phyloP scores from a whole-genome alignment of 2,113 vertebrate genomes.

The Pelvicachromis taeniatus region DNA sequence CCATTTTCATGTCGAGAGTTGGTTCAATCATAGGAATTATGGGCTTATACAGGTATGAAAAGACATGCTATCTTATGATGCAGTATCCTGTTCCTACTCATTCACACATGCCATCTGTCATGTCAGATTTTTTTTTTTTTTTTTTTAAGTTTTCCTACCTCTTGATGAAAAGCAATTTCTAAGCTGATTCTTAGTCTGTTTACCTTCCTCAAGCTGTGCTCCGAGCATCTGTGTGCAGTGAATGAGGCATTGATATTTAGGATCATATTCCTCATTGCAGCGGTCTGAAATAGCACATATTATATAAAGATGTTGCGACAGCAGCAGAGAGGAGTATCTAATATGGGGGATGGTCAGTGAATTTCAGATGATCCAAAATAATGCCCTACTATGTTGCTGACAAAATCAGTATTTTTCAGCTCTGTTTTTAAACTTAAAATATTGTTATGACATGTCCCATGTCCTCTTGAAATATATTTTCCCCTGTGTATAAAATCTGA shows the following conservation, averaged over 20 bases:
- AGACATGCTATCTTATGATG: not conserved
- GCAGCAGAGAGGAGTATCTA: slow-evolving; percentile 15
- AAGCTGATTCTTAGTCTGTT: slow-evolving; percentile 35
- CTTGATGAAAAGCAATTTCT: slow-evolving; percentile 16
- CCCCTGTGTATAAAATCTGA: not conserved
- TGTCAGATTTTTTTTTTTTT: not conserved
- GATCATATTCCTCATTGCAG: slow-evolving; percentile 52
- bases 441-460: not conserved
- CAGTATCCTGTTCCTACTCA: not conserved
- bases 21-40: not conserved
- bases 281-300: slow-evolving; percentile 59
- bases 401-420: not conserved
- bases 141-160: not conserved
- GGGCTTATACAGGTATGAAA: not conserved
- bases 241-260: slow-evolving; percentile 58
- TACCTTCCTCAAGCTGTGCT: slow-evolving; percentile 39
- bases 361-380: not conserved
- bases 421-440: not conserved
- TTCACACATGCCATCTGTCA: slow-evolving; percentile 28
- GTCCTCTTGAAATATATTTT: not conserved
- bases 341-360: not conserved
- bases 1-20: not conserved
- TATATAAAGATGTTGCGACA: slow-evolving; percentile 61
- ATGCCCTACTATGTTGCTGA: not conserved
- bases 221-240: slow-evolving; percentile 52